Conservation (phyloP, 1,140 invertebrate species). For the Ceratosolen solmsi region DNA sequence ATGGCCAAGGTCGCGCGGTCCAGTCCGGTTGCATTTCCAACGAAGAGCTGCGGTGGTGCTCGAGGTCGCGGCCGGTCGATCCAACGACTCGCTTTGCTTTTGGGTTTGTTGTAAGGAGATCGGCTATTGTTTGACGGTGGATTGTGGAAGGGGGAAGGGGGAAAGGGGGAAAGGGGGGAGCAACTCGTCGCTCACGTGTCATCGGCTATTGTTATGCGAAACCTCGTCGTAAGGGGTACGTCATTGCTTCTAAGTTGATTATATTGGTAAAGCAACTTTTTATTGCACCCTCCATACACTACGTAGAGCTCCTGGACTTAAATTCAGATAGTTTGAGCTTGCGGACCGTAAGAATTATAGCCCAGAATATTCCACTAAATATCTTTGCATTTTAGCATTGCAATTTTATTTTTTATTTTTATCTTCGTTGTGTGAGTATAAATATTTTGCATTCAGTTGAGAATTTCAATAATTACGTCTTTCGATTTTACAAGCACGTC, state of each 20-base stretch:
- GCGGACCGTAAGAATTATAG: background rate
- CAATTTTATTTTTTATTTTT: too few relatives aligned
- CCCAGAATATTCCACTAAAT: too few relatives aligned
- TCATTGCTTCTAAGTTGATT: background rate
- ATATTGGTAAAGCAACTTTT: background rate
- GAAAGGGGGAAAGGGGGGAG: too few relatives aligned
- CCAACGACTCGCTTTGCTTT: background rate
- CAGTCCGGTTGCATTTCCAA: background rate
- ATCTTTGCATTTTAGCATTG: too few relatives aligned
- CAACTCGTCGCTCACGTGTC: too few relatives aligned
- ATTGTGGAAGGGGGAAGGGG: too few relatives aligned
- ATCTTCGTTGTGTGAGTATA: too few relatives aligned
- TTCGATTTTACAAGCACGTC: too few relatives aligned
- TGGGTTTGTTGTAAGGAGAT: background rate
- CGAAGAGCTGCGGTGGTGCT: background rate
- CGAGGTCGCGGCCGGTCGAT: background rate
- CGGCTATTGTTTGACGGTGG: too few relatives aligned
- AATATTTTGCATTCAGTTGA: too few relatives aligned
- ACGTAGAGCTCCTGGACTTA: background rate
- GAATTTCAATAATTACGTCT: too few relatives aligned
- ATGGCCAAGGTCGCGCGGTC: constrained; percentile 34
- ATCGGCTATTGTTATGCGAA: too few relatives aligned
- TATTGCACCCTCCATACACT: background rate
- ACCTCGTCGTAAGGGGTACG: background rate
- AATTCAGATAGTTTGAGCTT: background rate